Evolutionary conservation across 2,113 vertebrate species (phyloP).

Genomic region (Engraulis encrasicolus): DNA sequence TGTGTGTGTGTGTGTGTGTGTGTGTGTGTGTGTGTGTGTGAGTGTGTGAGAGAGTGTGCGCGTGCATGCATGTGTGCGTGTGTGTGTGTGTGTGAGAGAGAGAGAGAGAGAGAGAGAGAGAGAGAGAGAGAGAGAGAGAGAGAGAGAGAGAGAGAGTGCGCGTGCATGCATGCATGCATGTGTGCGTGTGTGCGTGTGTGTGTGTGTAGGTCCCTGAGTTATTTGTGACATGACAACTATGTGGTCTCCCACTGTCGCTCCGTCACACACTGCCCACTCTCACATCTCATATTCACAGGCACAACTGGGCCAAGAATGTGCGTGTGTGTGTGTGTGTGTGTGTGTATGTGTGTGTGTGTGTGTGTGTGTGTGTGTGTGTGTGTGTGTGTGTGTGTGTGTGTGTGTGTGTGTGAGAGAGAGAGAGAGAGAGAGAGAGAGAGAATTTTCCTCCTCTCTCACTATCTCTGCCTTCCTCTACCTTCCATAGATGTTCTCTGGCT

Average conservation of each 20-base stretch:
- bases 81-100: background rate
- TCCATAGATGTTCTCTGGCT: too few species aligned
- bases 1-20: constrained; percentile 14
- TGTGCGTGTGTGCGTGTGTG: constrained; percentile 24
- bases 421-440: background rate
- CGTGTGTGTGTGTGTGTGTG: background rate
- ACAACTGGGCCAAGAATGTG: background rate
- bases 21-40: background rate
- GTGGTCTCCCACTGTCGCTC: background rate
- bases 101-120: too few species aligned
- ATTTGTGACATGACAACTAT: background rate
- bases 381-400: constrained; percentile 1
- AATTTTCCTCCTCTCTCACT: too few species aligned
- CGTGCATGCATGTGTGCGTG: background rate
- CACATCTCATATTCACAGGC: background rate
- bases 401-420: background rate
- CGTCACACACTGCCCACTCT: background rate
- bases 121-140: too few species aligned
- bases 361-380: background rate
- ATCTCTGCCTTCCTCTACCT: too few species aligned
- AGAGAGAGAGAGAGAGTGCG: background rate
- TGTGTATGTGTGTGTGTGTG: background rate
- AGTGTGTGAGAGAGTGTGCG: background rate
- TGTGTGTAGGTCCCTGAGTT: background rate
- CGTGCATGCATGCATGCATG: background rate